phyloP scores from a whole-genome alignment of 1,140 invertebrate species.

The Hylyphantes graminicola region DNA sequence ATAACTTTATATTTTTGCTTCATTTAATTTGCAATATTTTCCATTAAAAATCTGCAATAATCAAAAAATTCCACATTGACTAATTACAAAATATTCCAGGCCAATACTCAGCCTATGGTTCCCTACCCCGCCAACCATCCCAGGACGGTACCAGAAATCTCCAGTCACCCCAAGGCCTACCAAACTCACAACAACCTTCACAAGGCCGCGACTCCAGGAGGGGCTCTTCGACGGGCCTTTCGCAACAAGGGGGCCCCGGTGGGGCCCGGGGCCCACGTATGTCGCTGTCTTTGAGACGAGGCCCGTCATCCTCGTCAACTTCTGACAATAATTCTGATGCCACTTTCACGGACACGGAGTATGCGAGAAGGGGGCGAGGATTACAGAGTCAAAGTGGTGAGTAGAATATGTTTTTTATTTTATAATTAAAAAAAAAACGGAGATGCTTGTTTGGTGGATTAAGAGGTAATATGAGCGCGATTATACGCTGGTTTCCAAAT shows the following conservation, averaged over 20 bases:
- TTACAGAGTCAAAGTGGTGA: conserved; percentile 51
- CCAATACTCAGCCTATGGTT: conserved; percentile 43
- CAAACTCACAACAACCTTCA: background rate
- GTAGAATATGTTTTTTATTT: too few species aligned
- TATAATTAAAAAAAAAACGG: too few species aligned
- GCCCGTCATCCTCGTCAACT: conserved; percentile 61
- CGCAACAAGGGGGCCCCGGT: background rate
- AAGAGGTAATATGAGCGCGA: too few species aligned
- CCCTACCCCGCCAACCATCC: conserved; percentile 34
- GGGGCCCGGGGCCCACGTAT: conserved; percentile 11
- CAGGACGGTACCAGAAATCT: conserved; percentile 6
- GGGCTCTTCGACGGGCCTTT: conserved; percentile 6
- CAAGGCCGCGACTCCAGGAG: conserved; percentile 2
- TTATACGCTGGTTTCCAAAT: too few species aligned
- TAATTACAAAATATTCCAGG: background rate
- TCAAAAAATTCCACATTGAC: too few species aligned
- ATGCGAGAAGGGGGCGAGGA: conserved; percentile 14
- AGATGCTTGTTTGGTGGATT: too few species aligned
- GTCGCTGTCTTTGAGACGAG: conserved; percentile 54
- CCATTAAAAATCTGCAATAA: too few species aligned
- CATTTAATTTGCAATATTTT: too few species aligned
- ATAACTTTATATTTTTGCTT: too few species aligned
- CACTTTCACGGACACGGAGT: conserved; percentile 60
- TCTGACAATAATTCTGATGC: conserved; percentile 62
- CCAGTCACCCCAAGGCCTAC: background rate